phyloP scores from a whole-genome alignment of 64 coral and sea anemone genomes.

The Dendrophyllia cribrosa region DNA sequence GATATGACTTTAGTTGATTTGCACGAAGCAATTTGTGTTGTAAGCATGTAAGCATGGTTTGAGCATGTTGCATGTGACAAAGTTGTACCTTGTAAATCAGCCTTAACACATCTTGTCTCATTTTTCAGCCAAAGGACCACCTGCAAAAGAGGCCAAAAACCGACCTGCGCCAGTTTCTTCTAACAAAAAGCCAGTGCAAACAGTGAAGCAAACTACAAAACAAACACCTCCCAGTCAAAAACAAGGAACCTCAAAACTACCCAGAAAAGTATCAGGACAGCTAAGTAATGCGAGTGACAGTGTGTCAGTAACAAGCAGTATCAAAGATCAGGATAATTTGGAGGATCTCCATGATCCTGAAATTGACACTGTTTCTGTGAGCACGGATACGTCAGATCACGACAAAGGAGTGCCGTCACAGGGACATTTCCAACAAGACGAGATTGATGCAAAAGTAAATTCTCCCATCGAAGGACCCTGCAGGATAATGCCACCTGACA shows the following conservation, averaged over 20 bases:
- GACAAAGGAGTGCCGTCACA: background rate
- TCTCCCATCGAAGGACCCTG: slow-evolving; percentile 23
- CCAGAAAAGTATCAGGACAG: slow-evolving; percentile 13
- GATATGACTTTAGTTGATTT: no score
- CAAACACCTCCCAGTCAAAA: background rate
- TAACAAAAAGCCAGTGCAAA: slow-evolving; percentile 13
- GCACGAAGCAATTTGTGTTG: no score
- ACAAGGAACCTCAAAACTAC: slow-evolving; percentile 26
- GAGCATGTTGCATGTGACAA: no score
- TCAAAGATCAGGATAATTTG: slow-evolving; percentile 23
- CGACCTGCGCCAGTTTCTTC: background rate
- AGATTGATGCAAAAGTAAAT: background rate
- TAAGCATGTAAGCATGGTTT: no score
- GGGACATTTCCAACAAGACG: slow-evolving; percentile 21
- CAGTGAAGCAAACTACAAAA: slow-evolving; percentile 13
- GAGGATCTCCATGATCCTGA: slow-evolving; percentile 18
- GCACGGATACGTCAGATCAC: background rate
- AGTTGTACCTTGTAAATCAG: no score
- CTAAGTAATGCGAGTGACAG: slow-evolving; percentile 41
- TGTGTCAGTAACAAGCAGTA: slow-evolving; percentile 22
- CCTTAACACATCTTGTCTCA: background rate
- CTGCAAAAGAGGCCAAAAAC: background rate
- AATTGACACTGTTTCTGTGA: background rate
- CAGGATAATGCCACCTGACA: slow-evolving; percentile 39
- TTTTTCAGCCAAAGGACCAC: background rate